Conservation (phyloP, 2,888 invertebrate species). For the Furcula furcula region DNA sequence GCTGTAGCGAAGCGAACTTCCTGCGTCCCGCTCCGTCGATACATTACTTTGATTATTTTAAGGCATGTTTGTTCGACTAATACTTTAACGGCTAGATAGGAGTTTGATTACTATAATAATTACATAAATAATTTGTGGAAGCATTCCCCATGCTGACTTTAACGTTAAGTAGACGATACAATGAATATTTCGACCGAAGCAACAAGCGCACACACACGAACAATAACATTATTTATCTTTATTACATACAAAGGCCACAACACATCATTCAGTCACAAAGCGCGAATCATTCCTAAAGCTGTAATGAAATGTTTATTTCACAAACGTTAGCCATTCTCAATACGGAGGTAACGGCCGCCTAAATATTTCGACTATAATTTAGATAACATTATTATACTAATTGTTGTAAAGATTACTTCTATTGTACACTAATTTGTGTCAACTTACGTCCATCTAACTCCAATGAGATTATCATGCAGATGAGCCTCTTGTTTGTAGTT, state of each 20-base stretch:
- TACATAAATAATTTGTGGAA: conserved; percentile 66
- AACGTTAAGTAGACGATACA: conserved; percentile 55
- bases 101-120: conserved; percentile 52
- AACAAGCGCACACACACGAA: conserved; percentile 73
- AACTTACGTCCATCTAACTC: conserved; percentile 50
- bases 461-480: conserved; percentile 50
- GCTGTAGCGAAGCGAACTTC: conserved; percentile 49
- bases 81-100: conserved; percentile 62
- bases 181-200: conserved; percentile 63
- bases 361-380: conserved; percentile 54
- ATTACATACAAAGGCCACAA: conserved; percentile 79
- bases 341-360: conserved; percentile 38
- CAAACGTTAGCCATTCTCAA: conserved; percentile 41
- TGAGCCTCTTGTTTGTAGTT: conserved; percentile 53
- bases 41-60: conserved; percentile 42
- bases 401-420: conserved; percentile 60
- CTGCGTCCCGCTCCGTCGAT: conserved; percentile 17
- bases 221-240: conserved; percentile 61
- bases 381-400: conserved; percentile 56
- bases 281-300: conserved; percentile 61
- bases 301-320: conserved; percentile 60
- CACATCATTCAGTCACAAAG: conserved; percentile 82
- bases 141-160: conserved; percentile 57
- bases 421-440: conserved; percentile 61
- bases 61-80: conserved; percentile 64